Evolutionary conservation across 2,797 vertebrate genomes (phyloP), one percentile per base, ranked within the genome.

Genomic region (Alca torda): DNA sequence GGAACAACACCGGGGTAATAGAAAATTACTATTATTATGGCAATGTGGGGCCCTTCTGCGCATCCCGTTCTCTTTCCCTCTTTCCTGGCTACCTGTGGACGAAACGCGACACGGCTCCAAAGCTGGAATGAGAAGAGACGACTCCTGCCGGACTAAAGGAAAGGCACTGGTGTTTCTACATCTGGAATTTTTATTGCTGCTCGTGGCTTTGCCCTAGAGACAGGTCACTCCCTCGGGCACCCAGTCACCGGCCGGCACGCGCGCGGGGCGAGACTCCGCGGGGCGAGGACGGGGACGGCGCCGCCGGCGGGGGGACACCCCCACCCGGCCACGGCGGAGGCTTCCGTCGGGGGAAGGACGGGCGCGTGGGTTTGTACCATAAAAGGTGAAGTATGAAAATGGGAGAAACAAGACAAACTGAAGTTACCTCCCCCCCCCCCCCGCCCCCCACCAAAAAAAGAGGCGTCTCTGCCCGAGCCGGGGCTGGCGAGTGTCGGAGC

Each of bases 1-100:
- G 1, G 89, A 75, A 14, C n/a, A 15, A 33, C 31, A 3, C 17
- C 0, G 16, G 46, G 76, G 39, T 6, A 4, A 0, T 10, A 28
- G 51, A 31, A 56, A 46, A 15, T 46, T 2, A 6, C 5, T 4
- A 6, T 16, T 16, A 4, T 9, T 16, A 16, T 9, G 11, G 28
- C 16, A 6, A 50, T 11, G 1, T 1, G 50, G 76, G 87, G 12
- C 21, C 14, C 63, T 31, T 5, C 35, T 9, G 45, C 2, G 1
- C 37, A 6, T 43, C 14, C 9, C 4, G 0, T 3, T 11, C 43
- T 16, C 82, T 10, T 4, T n/a, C 75, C 75, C 78, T 6, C 8
- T 1, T 6, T 25, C 80, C 75, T 7, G n/a, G 37, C 9, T 18
- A 5, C 3, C 69, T 30, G 75, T 45, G 31, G 53, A 21, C 6